phyloP scores from a whole-genome alignment of 2,797 vertebrate species.

The Melanotaenia maccullochi region DNA sequence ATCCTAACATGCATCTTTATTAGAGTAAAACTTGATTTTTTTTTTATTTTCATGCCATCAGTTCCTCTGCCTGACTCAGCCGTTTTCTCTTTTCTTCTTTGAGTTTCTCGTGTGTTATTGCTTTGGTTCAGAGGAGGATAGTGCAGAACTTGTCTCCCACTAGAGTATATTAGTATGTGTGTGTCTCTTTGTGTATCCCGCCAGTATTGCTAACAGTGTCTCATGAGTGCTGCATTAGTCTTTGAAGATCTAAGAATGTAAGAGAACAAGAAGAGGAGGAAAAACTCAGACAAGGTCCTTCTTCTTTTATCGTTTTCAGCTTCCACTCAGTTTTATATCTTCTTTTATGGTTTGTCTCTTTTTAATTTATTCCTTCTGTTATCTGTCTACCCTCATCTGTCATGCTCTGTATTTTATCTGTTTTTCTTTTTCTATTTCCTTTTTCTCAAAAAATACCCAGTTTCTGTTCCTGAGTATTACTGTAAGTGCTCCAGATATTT shows the following conservation, averaged over 20 bases:
- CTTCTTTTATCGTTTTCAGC: slow-evolving; percentile 41
- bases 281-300: slow-evolving; percentile 36
- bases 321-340: slow-evolving; percentile 36
- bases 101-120: slow-evolving; percentile 54
- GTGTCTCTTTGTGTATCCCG: slow-evolving; percentile 28
- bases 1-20: neutral
- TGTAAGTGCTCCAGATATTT: slow-evolving; percentile 35
- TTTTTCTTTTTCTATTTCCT: neutral
- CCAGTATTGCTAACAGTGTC: slow-evolving; percentile 54
- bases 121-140: slow-evolving; percentile 58
- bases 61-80: slow-evolving; percentile 30
- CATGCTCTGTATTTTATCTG: slow-evolving; percentile 15
- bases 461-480: slow-evolving; percentile 41
- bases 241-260: slow-evolving; percentile 72
- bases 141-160: slow-evolving; percentile 54
- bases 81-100: slow-evolving; percentile 45
- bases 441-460: slow-evolving; percentile 37
- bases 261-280: slow-evolving; percentile 24
- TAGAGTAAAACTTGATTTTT: slow-evolving; percentile 31
- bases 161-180: slow-evolving; percentile 25
- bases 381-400: slow-evolving; percentile 38
- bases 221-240: slow-evolving; percentile 61
- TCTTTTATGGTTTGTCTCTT: slow-evolving; percentile 39
- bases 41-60: slow-evolving; percentile 15
- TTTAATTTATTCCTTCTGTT: slow-evolving; percentile 57